Percentiles rank a stretch among this genome's conserved stretches.
Evolutionary conservation across 1,140 invertebrate species (phyloP).

Genomic region (Eupristina koningsbergeri): DNA sequence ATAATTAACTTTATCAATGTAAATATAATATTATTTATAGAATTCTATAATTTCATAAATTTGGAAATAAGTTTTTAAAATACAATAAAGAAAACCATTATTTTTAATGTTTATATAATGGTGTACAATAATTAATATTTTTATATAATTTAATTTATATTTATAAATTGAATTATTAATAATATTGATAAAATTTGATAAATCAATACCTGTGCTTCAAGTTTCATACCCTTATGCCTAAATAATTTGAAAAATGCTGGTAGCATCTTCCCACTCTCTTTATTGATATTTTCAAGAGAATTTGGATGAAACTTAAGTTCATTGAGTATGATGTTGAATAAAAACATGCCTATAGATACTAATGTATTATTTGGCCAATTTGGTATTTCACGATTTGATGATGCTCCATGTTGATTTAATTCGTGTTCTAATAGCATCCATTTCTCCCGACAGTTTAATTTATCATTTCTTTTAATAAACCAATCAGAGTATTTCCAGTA

Average conservation of each 20-base stretch:
- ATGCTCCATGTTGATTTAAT: slow-evolving; percentile 74
- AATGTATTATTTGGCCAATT: slow-evolving; percentile 79
- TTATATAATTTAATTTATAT: not conserved
- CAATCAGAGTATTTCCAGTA: slow-evolving; percentile 82
- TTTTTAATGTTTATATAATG: too few relatives aligned
- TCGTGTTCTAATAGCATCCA: slow-evolving; percentile 81
- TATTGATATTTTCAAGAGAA: slow-evolving; percentile 74
- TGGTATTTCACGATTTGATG: slow-evolving; percentile 74
- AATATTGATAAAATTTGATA: not conserved
- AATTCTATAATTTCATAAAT: too few relatives aligned
- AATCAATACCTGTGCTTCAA: slow-evolving; percentile 81
- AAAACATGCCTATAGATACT: slow-evolving; percentile 82
- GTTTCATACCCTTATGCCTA: slow-evolving; percentile 76
- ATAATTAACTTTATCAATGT: slow-evolving; percentile 1
- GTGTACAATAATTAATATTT: too few relatives aligned
- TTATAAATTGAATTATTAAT: not conserved
- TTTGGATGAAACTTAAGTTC: slow-evolving; percentile 88
- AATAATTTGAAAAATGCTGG: slow-evolving; percentile 90
- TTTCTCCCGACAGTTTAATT: slow-evolving; percentile 79
- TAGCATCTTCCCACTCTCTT: slow-evolving; percentile 40
- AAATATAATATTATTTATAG: too few relatives aligned
- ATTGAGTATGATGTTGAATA: slow-evolving; percentile 89
- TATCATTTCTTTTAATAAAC: slow-evolving; percentile 74
- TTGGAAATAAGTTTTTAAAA: too few relatives aligned
- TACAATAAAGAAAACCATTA: too few relatives aligned